phyloP scores from a whole-genome alignment of 2,888 invertebrate species.

The Drosophila phalerata region DNA sequence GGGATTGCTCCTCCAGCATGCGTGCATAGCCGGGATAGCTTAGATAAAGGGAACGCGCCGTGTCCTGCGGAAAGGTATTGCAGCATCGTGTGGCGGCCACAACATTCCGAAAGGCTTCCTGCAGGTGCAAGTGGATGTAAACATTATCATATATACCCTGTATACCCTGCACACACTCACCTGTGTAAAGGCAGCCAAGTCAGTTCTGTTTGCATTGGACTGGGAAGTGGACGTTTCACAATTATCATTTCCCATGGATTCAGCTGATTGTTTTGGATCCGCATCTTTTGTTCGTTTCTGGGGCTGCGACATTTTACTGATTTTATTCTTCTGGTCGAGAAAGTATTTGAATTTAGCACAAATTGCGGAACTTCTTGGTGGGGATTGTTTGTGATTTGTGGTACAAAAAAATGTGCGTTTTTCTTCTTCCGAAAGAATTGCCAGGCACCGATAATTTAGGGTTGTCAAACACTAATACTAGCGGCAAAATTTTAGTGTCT shows the following conservation, averaged over 20 bases:
- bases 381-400: conserved; percentile 17
- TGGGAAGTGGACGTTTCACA: conserved; percentile 39
- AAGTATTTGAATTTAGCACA: conserved; percentile 7
- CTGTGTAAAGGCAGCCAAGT: conserved; percentile 78
- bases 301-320: conserved; percentile 53
- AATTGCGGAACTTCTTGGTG: not conserved
- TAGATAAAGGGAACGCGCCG: conserved; percentile 90
- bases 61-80: conserved; percentile 90
- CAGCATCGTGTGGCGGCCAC: conserved; percentile 90
- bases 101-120: conserved; percentile 88
- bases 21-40: conserved; percentile 91
- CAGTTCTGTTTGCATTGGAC: conserved; percentile 2
- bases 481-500: conserved; percentile 42
- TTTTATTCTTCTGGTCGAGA: not conserved
- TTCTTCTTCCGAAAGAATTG: conserved; percentile 61
- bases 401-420: conserved; percentile 73
- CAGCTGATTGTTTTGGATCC: conserved; percentile 19
- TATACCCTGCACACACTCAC: conserved; percentile 51
- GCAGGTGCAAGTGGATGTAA: not conserved
- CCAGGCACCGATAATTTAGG: conserved; percentile 68
- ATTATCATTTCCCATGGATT: not conserved
- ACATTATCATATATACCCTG: no score
- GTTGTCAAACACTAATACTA: conserved; percentile 57
- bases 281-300: conserved; percentile 38
- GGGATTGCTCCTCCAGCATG: conserved; percentile 88